Evolutionary conservation across 2,113 vertebrate genomes (phyloP), one percentile per base, ranked within the genome.

Genomic region (Rhombomys opimus): DNA sequence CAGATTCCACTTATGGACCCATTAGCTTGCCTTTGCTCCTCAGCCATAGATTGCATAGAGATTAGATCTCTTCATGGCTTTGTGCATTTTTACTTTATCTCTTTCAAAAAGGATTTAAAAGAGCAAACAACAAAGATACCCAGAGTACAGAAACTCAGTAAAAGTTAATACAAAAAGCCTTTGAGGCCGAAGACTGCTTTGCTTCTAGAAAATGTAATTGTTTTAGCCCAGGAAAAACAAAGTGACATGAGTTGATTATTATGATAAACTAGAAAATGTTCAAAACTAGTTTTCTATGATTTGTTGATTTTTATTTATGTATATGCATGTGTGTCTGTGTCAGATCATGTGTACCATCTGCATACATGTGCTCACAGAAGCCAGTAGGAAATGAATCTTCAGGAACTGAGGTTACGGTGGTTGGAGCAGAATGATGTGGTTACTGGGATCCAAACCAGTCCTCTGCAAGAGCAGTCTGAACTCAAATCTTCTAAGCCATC

Each of bases 1-100:
- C 61, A 96, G 87, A 96, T 95, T 95, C 92, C 90, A 95, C 92
- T 97, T 97, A 96, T 57, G 70, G 70, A 76, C 92, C 94, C 95
- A 96, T 95, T 97, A 97, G 85, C 93, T 95, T 57, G 59, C 95
- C 92, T 97, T 97, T 95, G 72, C 94, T 91, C 65, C 87, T 17
- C 88, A 65, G 89, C 82, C 57, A 80, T 68, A 94, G 92, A 97
- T 93, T 93, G 90, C 92, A 96, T 94, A 89, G 73, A 96, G 93
- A 97, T 96, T 68, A 98, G 90, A 94, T 87, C 54, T 12, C 92
- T 97, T 50, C 88, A 82, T 82, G 50, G 82, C 23, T 89, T 84
- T 89, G 25, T 96, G 87, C 78, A 25, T 95, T 95, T 97, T 54
- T 96, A 38, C 57, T 92, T 46, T 80, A 25, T 95, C 80, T 97